Evolutionary conservation across 1,140 invertebrate species (phyloP).

Genomic region (Ganaspis sp.): DNA sequence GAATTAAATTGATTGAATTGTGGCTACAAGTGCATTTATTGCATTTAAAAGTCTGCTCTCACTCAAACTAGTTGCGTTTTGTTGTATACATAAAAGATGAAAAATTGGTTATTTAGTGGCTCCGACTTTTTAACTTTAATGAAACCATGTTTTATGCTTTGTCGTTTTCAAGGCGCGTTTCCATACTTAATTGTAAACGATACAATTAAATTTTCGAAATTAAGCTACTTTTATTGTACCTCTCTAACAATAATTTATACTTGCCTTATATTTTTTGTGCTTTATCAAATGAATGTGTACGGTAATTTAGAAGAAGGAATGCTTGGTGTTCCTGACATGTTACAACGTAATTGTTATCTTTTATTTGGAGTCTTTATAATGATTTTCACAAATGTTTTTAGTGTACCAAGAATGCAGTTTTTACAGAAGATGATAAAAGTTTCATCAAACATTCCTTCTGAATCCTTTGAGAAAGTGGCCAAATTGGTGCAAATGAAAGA

Average conservation of each 20-base stretch:
- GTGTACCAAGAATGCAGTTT: conserved; percentile 43
- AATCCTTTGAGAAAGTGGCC: conserved; percentile 51
- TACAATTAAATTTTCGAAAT: conserved; percentile 2
- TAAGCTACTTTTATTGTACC: conserved; percentile 40
- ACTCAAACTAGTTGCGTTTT: no score
- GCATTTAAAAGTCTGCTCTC: no score
- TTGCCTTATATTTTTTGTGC: background rate
- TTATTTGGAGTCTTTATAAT: conserved; percentile 42
- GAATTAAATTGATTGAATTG: background rate
- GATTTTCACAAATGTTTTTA: conserved; percentile 43
- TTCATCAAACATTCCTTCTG: conserved; percentile 49
- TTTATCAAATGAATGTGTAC: conserved; percentile 58
- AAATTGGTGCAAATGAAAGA: conserved; percentile 63
- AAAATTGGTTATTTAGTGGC: conserved; percentile 42
- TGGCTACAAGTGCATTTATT: background rate
- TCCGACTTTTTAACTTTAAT: conserved; percentile 55
- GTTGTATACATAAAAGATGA: background rate
- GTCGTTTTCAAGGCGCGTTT: conserved; percentile 49
- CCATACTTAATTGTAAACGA: conserved; percentile 45
- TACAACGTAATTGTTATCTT: conserved; percentile 60
- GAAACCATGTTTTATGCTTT: conserved; percentile 48
- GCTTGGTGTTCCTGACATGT: conserved; percentile 38
- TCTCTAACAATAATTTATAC: conserved; percentile 35
- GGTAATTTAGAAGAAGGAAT: conserved; percentile 2
- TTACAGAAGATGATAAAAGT: conserved; percentile 47